These are phyloP conservation scores for Gibbula magus DNA, from an alignment of 2,888 invertebrate species.

Conservation along the genomic window DNA sequence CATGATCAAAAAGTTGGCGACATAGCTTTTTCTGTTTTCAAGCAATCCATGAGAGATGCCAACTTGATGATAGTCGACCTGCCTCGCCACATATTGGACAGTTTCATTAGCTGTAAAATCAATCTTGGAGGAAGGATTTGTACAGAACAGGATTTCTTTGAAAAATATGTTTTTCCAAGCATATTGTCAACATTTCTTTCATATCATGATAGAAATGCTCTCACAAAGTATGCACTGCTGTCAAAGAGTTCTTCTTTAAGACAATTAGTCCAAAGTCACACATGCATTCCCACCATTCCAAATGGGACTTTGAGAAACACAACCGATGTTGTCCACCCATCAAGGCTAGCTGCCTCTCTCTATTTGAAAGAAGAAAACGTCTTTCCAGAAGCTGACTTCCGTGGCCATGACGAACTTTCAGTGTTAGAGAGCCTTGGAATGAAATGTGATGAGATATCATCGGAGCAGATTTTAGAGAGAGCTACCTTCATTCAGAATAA, in stretches of 20 bases:
- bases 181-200: constrained; percentile 28
- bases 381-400: constrained; percentile 43
- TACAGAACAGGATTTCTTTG: constrained; percentile 44
- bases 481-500: background rate
- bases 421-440: background rate
- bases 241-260: constrained; percentile 31
- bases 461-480: background rate
- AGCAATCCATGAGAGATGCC: background rate
- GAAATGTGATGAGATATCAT: background rate
- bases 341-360: constrained; percentile 40
- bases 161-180: constrained; percentile 47
- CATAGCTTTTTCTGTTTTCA: constrained; percentile 31
- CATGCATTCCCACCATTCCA: constrained; percentile 52
- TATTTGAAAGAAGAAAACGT: constrained; percentile 46
- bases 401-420: background rate
- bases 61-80: constrained; percentile 18
- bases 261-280: constrained; percentile 19
- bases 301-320: constrained; percentile 43
- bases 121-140: constrained; percentile 38
- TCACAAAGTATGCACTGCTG: constrained; percentile 47
- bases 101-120: background rate
- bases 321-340: constrained; percentile 50
- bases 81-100: constrained; percentile 29
- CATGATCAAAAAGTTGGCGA: background rate
- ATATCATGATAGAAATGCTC: constrained; percentile 36